Percentiles rank a stretch among this genome's conserved stretches.
Evolutionary conservation across 53 echinoderm and acorn worm genomes (phyloP).

Genomic region (Patiria pectinifera): DNA sequence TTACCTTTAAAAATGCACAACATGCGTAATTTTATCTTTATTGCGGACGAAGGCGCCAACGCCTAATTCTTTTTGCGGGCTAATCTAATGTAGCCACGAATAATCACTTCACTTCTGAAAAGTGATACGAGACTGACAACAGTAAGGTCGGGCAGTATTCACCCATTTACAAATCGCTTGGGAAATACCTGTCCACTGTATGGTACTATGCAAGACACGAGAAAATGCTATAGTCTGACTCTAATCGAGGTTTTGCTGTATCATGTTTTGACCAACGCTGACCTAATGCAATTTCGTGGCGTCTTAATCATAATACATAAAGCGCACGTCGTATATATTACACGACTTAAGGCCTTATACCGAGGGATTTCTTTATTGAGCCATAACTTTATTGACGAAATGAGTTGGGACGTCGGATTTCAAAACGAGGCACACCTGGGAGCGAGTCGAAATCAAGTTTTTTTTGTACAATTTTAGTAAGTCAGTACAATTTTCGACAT

Average conservation of each 20-base stretch:
- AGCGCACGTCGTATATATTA: too few relatives aligned
- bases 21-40: not conserved
- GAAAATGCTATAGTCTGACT: too few relatives aligned
- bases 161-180: not conserved
- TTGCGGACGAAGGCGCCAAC: slow-evolving; percentile 28
- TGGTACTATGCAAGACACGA: not conserved
- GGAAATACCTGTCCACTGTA: not conserved
- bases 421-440: too few relatives aligned
- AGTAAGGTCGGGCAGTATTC: not conserved
- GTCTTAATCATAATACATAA: too few relatives aligned
- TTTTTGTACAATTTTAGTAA: too few relatives aligned
- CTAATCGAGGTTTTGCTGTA: not conserved
- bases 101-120: slow-evolving; percentile 29
- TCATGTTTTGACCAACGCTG: not conserved
- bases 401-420: too few relatives aligned
- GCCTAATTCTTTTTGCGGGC: not conserved
- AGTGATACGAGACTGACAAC: slow-evolving; percentile 3
- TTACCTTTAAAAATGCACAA: not conserved
- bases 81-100: slow-evolving; percentile 30
- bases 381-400: too few relatives aligned
- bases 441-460: too few relatives aligned
- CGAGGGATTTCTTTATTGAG: too few relatives aligned
- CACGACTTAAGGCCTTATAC: too few relatives aligned
- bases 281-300: too few relatives aligned
- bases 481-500: too few relatives aligned